Evolutionary conservation across 2,888 invertebrate species (phyloP).

Genomic region (Cheilosia grossa): DNA sequence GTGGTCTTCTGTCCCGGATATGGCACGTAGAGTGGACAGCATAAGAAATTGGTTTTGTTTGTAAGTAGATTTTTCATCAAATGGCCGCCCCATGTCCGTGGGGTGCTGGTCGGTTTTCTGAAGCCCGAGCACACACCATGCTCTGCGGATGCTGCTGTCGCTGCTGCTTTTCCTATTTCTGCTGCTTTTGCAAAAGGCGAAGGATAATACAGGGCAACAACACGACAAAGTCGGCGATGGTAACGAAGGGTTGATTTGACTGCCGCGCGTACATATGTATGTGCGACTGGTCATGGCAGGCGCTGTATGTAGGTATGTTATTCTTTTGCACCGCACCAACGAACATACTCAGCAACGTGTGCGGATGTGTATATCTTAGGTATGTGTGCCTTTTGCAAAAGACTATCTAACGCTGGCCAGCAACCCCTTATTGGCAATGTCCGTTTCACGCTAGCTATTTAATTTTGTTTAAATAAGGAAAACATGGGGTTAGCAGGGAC

Average conservation of each 20-base stretch:
- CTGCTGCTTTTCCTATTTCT: conserved; percentile 61
- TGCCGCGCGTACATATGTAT: conserved; percentile 52
- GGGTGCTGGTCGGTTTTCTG: conserved; percentile 49
- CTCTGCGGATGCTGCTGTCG: conserved; percentile 10
- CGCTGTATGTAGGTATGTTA: not conserved
- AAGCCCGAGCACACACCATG: conserved; percentile 44
- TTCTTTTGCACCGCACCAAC: conserved; percentile 14
- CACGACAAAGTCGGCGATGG: conserved; percentile 49
- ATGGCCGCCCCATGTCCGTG: conserved; percentile 73
- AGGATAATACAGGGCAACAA: conserved; percentile 64
- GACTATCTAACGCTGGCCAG: conserved; percentile 62
- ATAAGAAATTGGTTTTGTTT: conserved; percentile 78
- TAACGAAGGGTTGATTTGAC: conserved; percentile 74
- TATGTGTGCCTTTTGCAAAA: conserved; percentile 48
- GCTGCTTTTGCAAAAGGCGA: conserved; percentile 72
- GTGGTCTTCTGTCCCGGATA: conserved; percentile 65
- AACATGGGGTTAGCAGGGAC: conserved; percentile 68
- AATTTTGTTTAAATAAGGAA: conserved; percentile 74
- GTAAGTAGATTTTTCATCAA: conserved; percentile 78
- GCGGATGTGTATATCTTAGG: conserved; percentile 5
- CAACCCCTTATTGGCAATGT: conserved; percentile 72
- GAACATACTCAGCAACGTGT: not conserved
- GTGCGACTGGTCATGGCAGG: not conserved
- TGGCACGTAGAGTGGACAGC: conserved; percentile 77
- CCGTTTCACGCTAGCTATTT: conserved; percentile 74